Evolutionary conservation across 2,113 vertebrate species (phyloP), one percentile per base, ranked within the genome.

Genomic region (Pionites leucogaster): DNA sequence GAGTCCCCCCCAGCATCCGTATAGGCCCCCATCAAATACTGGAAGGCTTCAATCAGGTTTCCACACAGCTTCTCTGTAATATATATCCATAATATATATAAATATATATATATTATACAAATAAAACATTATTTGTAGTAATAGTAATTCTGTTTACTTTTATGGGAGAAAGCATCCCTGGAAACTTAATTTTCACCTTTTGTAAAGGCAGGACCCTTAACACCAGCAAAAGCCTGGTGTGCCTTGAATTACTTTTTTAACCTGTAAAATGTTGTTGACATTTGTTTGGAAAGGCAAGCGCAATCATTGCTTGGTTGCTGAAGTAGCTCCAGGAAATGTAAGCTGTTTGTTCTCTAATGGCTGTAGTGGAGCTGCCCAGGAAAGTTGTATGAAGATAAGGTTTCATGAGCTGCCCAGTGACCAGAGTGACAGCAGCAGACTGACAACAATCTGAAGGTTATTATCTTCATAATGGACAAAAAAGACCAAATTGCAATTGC

Each of bases 241-340:
- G 17, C 16, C 11, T 71, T 47, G 39, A 64, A n/a, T 67, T 59
- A 7, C 22, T 79, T 22, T 37, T 59, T 52, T 25, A 28, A 70
- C 14, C 3, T 82, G 8, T 78, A 50, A 59, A 28, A 6, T 4
- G 6, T 62, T 93, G 84, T 28, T 55, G 67, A 33, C 31, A 50
- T 47, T 75, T 87, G 5, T 59, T 84, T 93, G 47, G 41, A 75
- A 87, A 79, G 39, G 8, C 41, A 47, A n/a, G 20, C 29, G 7
- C 74, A 62, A 39, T 77, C 23, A 64, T 59, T 76, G 15, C 57
- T 81, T 71, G 25, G 11, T 19, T 29, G 22, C 44, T 92, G 31
- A 88, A 95, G 60, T 60, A n/a, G 10, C 92, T 95, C 71, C 68
- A 94, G 57, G 57, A 96, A 92, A 60, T 86, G 44, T 62, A 60